phyloP scores from a whole-genome alignment of 2,113 vertebrate genomes.

The Paedocypris sp. region DNA sequence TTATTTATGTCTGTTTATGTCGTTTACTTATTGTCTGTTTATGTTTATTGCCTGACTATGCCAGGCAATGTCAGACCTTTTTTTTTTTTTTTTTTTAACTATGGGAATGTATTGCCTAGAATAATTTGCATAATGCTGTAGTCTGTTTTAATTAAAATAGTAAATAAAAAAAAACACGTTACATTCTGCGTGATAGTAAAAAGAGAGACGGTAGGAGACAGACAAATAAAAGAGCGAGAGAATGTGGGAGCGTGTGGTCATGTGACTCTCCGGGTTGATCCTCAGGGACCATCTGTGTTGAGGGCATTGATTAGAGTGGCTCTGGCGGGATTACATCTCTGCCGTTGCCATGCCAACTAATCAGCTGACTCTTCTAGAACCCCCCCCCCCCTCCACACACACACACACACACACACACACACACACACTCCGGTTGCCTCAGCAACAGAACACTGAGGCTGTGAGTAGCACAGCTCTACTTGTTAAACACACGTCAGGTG shows the following conservation, averaged over 20 bases:
- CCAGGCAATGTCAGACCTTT: no score
- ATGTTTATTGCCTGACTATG: no score
- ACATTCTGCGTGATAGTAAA: neutral
- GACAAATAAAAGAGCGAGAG: neutral
- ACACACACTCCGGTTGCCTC: slow-evolving; percentile 74
- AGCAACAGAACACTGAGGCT: slow-evolving; percentile 94
- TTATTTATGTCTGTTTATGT: no score
- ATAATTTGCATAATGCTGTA: no score
- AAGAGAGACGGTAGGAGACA: neutral
- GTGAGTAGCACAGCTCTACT: slow-evolving; percentile 66
- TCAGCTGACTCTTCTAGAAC: slow-evolving; percentile 87
- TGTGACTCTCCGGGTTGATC: slow-evolving; percentile 86
- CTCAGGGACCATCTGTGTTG: slow-evolving; percentile 98
- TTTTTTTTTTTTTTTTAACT: no score
- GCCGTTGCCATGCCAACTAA: slow-evolving; percentile 99
- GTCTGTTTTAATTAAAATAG: no score
- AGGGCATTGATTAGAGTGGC: slow-evolving; percentile 99
- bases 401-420: no score
- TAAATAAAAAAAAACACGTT: no score
- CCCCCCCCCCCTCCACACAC: slow-evolving; percentile 25
- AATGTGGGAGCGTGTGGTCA: slow-evolving; percentile 8
- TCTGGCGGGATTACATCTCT: slow-evolving; percentile 99
- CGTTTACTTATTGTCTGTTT: no score
- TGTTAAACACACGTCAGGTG: no score
- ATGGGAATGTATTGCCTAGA: no score